These are phyloP conservation scores for Euphonia xanthogaster DNA, from an alignment of 2,797 vertebrate genomes.

Conservation along the genomic window DNA sequence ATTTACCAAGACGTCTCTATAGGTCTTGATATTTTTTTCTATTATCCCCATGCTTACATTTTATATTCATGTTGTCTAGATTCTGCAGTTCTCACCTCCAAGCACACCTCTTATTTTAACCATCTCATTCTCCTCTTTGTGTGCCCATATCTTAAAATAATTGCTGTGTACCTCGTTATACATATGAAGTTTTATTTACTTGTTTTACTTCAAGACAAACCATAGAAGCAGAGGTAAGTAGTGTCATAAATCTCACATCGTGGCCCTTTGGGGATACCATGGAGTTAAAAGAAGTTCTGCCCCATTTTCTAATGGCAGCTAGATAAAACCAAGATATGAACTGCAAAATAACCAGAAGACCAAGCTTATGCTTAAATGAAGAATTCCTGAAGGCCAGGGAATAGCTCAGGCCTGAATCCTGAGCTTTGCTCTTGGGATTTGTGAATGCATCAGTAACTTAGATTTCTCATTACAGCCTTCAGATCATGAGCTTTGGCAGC, in stretches of 20 bases:
- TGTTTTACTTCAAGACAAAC: not conserved
- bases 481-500: not conserved
- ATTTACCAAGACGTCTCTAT: conserved; percentile 48
- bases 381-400: not conserved
- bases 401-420: not conserved
- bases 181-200: not conserved
- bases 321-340: not conserved
- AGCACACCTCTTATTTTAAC: not conserved
- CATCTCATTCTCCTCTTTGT: not conserved
- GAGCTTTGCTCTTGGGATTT: not conserved
- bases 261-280: not conserved
- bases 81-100: not conserved
- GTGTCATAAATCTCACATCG: not conserved
- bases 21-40: conserved; percentile 48
- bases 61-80: conserved; percentile 38
- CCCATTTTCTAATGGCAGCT: not conserved
- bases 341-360: not conserved
- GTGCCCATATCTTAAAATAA: not conserved
- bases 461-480: not conserved
- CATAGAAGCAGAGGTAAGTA: not conserved
- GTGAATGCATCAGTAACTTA: not conserved
- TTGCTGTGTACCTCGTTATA: not conserved
- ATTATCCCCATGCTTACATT: conserved; percentile 29
- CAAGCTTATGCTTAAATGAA: not conserved
- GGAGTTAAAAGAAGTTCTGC: not conserved